A percentile compares a stretch with the other conserved stretches of the same genome.
Conservation (phyloP, 2,113 vertebrate species). For the Abramis brama region DNA sequence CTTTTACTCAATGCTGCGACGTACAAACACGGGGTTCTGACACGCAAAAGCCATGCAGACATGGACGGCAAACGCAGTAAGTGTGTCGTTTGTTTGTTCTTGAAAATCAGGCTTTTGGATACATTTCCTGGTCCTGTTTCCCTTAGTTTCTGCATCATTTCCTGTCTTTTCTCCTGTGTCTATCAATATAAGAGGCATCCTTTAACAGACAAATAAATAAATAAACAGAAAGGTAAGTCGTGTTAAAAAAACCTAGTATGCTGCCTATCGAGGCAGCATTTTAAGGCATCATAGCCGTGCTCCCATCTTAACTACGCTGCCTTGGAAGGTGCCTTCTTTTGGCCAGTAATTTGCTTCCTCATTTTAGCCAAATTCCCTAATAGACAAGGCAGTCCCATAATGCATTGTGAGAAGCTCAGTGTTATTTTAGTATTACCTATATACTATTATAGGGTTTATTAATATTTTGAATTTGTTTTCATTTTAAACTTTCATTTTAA, state of each 20-base stretch:
- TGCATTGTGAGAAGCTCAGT: no score
- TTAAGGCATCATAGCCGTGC: neutral
- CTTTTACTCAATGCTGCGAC: constrained; percentile 89
- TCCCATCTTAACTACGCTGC: neutral
- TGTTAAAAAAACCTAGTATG: neutral
- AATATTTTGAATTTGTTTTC: no score
- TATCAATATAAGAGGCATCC: neutral
- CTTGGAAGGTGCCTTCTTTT: neutral
- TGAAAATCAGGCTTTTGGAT: neutral
- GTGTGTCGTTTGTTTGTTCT: constrained; percentile 55
- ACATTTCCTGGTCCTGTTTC: neutral
- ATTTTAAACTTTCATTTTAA: no score
- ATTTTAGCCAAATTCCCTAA: neutral
- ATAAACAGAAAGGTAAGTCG: neutral
- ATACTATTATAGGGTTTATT: no score
- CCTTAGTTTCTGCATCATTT: neutral
- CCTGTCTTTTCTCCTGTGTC: neutral
- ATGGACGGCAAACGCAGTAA: constrained; percentile 97
- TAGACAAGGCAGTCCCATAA: no score
- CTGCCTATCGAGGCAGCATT: neutral
- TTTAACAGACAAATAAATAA: neutral
- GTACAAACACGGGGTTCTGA: constrained; percentile 94
- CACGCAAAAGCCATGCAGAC: constrained; percentile 93
- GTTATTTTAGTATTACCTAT: no score
- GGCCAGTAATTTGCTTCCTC: neutral